These are phyloP conservation scores for Epizoanthus rinbou DNA, from an alignment of 92 coral and sea anemone species.

Conservation along the genomic window DNA sequence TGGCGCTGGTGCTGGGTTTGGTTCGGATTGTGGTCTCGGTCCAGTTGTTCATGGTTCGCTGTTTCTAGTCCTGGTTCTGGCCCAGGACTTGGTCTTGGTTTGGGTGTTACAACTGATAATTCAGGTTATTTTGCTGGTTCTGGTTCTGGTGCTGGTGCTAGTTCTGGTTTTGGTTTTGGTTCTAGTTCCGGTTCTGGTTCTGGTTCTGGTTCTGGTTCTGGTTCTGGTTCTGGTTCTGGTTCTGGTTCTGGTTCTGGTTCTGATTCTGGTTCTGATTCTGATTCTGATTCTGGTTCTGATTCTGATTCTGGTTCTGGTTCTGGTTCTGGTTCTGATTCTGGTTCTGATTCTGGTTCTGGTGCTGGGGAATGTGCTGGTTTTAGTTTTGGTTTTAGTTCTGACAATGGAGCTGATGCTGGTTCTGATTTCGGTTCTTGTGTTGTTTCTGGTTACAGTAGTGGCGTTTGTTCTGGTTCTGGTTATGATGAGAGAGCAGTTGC, in stretches of 20 bases:
- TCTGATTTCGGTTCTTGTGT: neutral
- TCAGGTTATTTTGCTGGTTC: no score
- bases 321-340: neutral
- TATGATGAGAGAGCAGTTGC: no score
- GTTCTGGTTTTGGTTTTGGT: neutral
- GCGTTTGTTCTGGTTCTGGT: neutral
- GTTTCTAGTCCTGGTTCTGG: no score
- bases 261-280: neutral
- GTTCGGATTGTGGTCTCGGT: no score
- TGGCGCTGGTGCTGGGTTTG: no score
- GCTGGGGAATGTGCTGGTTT: neutral
- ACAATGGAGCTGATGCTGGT: neutral
- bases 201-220: neutral
- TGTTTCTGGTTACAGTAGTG: no score
- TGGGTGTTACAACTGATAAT: no score
- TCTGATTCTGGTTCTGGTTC: neutral
- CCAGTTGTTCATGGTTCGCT: no score
- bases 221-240: neutral
- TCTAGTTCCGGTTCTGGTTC: neutral
- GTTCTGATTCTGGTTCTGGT: no score
- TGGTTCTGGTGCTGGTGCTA: neutral
- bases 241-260: no score
- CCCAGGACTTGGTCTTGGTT: no score
- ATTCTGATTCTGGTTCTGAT: neutral
- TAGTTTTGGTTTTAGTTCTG: neutral